These are phyloP conservation scores for Mus musculus DNA, from an alignment of 2,113 vertebrate genomes.

Conservation along the genomic window GRCm39 chr5:71203001-71203500, in stretches of 20 bases:
- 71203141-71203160: background rate
- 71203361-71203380: background rate
- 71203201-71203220: too few species aligned
- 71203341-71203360: background rate
- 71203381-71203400: conserved; percentile 24
- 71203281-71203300: background rate
- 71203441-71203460: conserved; percentile 62
- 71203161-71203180: background rate
- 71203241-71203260: background rate
- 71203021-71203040: too few species aligned
- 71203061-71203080: too few species aligned
- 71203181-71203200: too few species aligned
- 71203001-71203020: background rate
- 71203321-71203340: background rate
- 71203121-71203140: too few species aligned
- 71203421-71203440: conserved; percentile 51
- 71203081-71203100: background rate
- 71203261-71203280: background rate
- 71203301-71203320: too few species aligned
- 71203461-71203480: background rate
- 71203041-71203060: background rate
- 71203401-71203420: conserved; percentile 27
- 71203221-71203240: background rate
- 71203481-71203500: background rate
- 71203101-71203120: background rate